phyloP scores from a whole-genome alignment of 2,888 invertebrate species.

The Euphydryas editha region DNA sequence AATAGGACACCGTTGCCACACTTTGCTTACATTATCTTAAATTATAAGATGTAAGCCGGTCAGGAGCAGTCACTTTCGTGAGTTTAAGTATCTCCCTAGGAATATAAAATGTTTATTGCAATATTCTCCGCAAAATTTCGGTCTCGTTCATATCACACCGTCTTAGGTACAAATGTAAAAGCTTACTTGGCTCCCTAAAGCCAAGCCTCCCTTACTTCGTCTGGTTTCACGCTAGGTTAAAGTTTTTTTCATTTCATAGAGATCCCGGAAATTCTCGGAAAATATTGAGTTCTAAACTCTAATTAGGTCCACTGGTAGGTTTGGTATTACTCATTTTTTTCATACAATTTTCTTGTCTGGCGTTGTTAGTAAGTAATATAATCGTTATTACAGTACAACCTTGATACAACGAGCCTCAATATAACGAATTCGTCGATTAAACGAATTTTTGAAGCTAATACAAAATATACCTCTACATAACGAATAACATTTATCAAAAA shows the following conservation, averaged over 20 bases:
- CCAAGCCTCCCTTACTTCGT: no score
- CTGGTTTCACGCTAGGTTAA: not conserved
- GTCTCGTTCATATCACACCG: conserved; percentile 4
- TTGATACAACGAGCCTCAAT: no score
- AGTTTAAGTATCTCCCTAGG: not conserved
- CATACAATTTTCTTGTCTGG: no score
- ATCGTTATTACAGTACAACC: no score
- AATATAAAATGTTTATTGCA: not conserved
- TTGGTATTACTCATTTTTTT: not conserved
- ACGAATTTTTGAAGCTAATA: no score
- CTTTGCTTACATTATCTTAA: not conserved
- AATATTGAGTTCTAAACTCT: not conserved
- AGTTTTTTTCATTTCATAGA: conserved; percentile 3
- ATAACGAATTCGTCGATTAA: no score
- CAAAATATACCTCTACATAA: no score
- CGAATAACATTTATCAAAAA: no score
- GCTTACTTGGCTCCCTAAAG: conserved; percentile 15
- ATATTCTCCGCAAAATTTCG: conserved; percentile 16
- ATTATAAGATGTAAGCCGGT: not conserved
- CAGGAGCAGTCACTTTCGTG: not conserved
- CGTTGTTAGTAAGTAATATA: no score
- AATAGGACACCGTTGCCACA: no score
- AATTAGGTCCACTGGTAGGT: not conserved
- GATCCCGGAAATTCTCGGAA: not conserved
- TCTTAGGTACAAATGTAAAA: conserved; percentile 16